Base-by-base conservation (phyloP, 2,113 vertebrate genomes). In the Lepus europaeus region DNA sequence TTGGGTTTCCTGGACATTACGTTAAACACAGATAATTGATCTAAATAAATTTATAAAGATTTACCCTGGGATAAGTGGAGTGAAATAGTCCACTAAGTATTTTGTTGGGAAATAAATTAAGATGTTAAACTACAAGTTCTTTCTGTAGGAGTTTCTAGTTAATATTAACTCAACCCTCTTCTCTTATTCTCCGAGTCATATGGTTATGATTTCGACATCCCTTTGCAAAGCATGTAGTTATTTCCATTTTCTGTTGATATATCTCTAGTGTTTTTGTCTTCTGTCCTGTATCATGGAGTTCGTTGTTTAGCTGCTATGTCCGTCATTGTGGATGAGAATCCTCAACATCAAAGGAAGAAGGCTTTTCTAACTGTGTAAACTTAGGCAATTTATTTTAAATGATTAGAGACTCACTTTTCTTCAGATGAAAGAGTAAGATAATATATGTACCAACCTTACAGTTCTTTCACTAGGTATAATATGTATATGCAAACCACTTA, bases 21-120 rank as follows among this genome's bases (percentile, higher is more conserved):
- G 29, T 89, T 92, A 91, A 90, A 5, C 17, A 31, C 51, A 39
- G 39, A 77, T 69, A 76, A 69, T 82, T 73, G 14, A 87, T 39
- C 31, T 61, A 6, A 79, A 39, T 13, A 45, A 29, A 77, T 86
- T 39, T 45, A 59, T 68, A 78, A 78, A 82, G 73, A 78, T 73
- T 77, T 82, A 82, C 22, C 12, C 39, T 70, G 27, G 2, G 6
- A 1, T 31, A 6, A 86, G 4, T 39, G 8, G 8, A 45, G 29
- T 64, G 0, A 0, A 51, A 6, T 25, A 61, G 1, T 39, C 10
- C 4, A 56, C 10, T 3, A 70, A 53, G 11, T 6, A 79, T 70
- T 95, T 90, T 77, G 29, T 73, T 83, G 66, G 11, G 31, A 87
- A 95, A 87, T 90, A 68, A 81, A 51, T 51, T n/a, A 27, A 49